Evolutionary conservation across 2,797 vertebrate species (phyloP).

Genomic region (Delichon dasypus): DNA sequence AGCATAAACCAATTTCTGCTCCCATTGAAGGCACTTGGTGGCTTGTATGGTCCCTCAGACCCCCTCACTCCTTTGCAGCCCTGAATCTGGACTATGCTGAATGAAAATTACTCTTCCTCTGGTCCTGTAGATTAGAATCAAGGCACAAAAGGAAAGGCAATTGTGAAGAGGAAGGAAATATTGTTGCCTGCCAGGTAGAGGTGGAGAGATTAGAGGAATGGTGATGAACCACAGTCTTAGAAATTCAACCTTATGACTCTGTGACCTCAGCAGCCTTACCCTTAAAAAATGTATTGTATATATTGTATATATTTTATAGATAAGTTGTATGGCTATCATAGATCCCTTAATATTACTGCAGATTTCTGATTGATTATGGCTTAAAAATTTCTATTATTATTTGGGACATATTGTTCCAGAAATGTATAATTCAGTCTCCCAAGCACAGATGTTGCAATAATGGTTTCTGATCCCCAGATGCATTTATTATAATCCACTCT

Average conservation of each 20-base stretch:
- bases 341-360: not conserved
- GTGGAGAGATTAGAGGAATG: not conserved
- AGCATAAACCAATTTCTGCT: not conserved
- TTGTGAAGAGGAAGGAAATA: not conserved
- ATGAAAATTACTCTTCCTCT: not conserved
- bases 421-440: not conserved
- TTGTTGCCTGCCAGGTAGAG: not conserved
- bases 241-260: not conserved
- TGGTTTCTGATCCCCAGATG: not conserved
- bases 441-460: not conserved
- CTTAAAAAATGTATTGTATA: not conserved
- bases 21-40: not conserved
- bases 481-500: slow-evolving; percentile 26
- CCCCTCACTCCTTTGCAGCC: not conserved
- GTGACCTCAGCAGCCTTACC: not conserved
- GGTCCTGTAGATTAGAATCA: not conserved
- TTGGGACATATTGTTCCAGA: not conserved
- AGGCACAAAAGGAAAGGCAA: not conserved
- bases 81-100: not conserved
- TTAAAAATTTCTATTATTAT: not conserved
- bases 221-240: not conserved
- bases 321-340: not conserved
- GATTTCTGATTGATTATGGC: not conserved
- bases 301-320: not conserved
- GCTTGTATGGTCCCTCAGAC: not conserved